phyloP scores from a whole-genome alignment of 2,797 vertebrate species.

The Macropodus opercularis region DNA sequence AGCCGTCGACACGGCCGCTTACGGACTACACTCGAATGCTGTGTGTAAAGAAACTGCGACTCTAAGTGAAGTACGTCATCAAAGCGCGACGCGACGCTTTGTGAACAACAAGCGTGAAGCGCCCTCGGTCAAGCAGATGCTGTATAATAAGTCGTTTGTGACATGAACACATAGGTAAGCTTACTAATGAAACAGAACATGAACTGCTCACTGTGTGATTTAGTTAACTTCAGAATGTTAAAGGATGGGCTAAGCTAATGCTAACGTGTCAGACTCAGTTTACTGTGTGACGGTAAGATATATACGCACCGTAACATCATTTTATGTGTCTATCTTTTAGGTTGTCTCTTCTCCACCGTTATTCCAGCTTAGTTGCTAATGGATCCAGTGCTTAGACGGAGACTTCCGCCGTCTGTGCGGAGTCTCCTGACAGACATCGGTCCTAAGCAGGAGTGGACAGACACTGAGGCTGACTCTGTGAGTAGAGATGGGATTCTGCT shows the following conservation, averaged over 20 bases:
- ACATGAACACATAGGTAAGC: too few relatives aligned
- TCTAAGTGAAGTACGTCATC: slow-evolving; percentile 56
- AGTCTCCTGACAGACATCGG: slow-evolving; percentile 75
- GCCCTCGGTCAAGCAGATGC: background rate
- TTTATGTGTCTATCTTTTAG: slow-evolving; percentile 15
- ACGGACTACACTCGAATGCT: too few relatives aligned
- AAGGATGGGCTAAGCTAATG: background rate
- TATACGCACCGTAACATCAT: background rate
- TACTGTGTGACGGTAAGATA: background rate
- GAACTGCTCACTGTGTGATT: background rate
- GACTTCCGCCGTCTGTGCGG: slow-evolving; percentile 72
- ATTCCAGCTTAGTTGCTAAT: slow-evolving; percentile 27
- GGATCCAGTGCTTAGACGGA: slow-evolving; percentile 74
- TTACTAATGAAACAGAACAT: background rate
- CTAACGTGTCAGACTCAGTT: background rate
- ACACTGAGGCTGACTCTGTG: slow-evolving; percentile 50
- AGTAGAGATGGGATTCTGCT: slow-evolving; percentile 73
- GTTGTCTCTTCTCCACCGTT: background rate
- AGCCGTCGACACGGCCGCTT: too few relatives aligned
- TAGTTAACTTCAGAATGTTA: too few relatives aligned
- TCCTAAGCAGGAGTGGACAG: slow-evolving; percentile 70
- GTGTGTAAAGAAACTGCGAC: background rate
- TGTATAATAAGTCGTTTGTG: slow-evolving; percentile 8
- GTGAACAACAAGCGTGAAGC: slow-evolving; percentile 7
- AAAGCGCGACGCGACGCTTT: slow-evolving; percentile 24